phyloP scores from a whole-genome alignment of 1,140 invertebrate species.

The Meloidogyne hapla region DNA sequence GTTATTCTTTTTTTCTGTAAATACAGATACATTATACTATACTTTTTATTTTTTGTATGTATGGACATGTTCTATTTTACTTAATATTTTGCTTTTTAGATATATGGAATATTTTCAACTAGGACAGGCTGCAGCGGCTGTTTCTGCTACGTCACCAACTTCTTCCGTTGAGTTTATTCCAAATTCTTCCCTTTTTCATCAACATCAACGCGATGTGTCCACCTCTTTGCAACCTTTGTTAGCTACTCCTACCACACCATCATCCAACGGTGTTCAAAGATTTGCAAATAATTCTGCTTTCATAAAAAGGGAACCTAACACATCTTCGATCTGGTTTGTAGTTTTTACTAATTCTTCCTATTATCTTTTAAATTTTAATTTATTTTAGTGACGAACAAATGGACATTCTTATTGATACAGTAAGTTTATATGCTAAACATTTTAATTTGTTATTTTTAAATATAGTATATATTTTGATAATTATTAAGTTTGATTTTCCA shows the following conservation, averaged over 20 bases:
- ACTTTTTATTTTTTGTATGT: too few species aligned
- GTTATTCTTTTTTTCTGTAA: too few species aligned
- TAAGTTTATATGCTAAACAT: not conserved
- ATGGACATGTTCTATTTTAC: too few species aligned
- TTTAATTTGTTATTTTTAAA: too few species aligned
- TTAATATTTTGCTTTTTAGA: not conserved
- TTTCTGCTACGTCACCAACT: not conserved
- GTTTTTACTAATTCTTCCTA: too few species aligned
- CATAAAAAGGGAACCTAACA: not conserved
- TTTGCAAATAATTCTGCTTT: not conserved
- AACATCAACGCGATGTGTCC: not conserved
- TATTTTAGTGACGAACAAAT: not conserved
- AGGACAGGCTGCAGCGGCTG: not conserved
- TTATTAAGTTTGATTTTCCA: too few species aligned
- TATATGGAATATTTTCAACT: conserved; percentile 6
- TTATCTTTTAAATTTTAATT: not conserved
- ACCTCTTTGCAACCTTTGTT: conserved; percentile 1
- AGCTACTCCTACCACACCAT: not conserved
- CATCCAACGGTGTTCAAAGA: not conserved
- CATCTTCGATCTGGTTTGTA: not conserved
- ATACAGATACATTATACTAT: too few species aligned
- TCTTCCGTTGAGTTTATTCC: not conserved
- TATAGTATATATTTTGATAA: too few species aligned
- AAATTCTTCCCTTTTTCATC: not conserved
- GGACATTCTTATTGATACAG: not conserved